A percentile compares a stretch with the other conserved stretches of the same genome.
These are phyloP conservation scores for Potorous gilbertii DNA, from an alignment of 2,797 vertebrate species.

Conservation along the genomic window DNA sequence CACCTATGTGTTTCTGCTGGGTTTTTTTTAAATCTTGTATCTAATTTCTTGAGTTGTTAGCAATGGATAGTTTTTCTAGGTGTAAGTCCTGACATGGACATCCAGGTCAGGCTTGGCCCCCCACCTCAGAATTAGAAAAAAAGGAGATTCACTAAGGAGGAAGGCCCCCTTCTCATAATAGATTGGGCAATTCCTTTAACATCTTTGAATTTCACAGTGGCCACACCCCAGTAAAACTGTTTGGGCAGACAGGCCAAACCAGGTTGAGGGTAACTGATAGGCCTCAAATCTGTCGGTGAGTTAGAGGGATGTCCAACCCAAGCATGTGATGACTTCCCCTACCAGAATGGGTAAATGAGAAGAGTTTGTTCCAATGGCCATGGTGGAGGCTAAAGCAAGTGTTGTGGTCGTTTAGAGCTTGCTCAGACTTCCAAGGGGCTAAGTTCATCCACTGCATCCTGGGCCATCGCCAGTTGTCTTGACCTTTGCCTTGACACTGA, in stretches of 20 bases:
- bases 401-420: neutral
- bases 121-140: neutral
- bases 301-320: neutral
- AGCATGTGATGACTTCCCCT: neutral
- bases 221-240: neutral
- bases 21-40: neutral
- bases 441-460: neutral
- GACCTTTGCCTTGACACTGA: neutral
- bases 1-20: neutral
- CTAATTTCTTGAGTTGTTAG: neutral
- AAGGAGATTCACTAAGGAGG: neutral
- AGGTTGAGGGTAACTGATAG: neutral
- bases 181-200: neutral
- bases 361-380: neutral
- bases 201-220: neutral
- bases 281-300: neutral
- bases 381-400: neutral
- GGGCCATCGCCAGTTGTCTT: neutral
- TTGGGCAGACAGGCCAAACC: neutral
- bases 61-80: neutral
- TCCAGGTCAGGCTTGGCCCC: neutral
- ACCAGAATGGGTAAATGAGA: neutral
- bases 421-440: neutral
- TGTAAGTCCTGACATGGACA: neutral
- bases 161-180: fast-evolving